Conservation (phyloP, 2,113 vertebrate genomes). For the Riparia riparia region DNA sequence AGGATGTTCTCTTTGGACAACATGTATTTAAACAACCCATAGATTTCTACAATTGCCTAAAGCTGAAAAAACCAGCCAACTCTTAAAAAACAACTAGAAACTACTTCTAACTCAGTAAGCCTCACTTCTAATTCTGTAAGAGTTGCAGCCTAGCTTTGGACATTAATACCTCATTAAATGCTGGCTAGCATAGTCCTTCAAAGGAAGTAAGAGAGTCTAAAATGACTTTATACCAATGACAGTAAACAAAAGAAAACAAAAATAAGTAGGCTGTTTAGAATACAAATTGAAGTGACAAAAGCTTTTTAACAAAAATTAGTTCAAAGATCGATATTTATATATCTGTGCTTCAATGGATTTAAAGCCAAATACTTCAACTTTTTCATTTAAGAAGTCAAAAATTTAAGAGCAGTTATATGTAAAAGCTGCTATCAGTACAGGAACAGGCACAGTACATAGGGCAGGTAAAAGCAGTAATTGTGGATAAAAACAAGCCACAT, state of each 20-base stretch:
- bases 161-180: constrained; percentile 2
- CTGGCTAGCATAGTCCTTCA: not conserved
- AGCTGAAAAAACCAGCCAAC: not conserved
- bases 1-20: not conserved
- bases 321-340: not conserved
- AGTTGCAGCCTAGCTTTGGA: not conserved
- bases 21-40: not conserved
- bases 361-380: not conserved
- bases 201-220: not conserved
- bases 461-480: not conserved
- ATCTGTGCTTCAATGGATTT: not conserved
- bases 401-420: not conserved
- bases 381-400: not conserved
- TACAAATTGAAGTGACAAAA: not conserved
- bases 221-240: not conserved
- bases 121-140: not conserved
- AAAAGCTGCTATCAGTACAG: not conserved
- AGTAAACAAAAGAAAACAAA: not conserved
- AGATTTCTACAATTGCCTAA: not conserved
- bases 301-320: not conserved
- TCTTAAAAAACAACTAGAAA: not conserved
- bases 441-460: not conserved
- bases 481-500: not conserved
- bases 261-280: not conserved
- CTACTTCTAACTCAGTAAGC: not conserved